A percentile compares a stretch with the other conserved stretches of the same genome.
Conservation (phyloP, 2,888 invertebrate genomes). For the Latrodectus elegans region DNA sequence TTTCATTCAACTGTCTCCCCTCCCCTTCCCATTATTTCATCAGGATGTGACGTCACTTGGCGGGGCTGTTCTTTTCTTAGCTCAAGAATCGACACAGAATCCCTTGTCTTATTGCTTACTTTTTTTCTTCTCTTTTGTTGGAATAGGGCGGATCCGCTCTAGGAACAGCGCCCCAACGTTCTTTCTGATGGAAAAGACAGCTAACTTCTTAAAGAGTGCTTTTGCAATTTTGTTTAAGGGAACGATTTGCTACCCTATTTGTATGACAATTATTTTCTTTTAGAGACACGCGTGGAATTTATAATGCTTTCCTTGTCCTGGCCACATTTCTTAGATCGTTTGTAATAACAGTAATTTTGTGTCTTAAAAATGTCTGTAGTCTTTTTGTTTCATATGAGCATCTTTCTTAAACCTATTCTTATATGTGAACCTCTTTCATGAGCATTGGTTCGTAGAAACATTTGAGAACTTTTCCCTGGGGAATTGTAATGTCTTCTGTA, state of each 20-base stretch:
- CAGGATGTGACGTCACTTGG: constrained; percentile 44
- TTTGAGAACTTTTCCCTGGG: no score
- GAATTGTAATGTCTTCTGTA: no score
- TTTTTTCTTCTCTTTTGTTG: constrained; percentile 4
- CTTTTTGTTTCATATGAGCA: no score
- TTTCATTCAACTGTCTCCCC: constrained; percentile 22
- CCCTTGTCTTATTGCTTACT: constrained; percentile 3
- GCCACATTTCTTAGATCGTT: no score
- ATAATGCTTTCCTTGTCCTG: not conserved
- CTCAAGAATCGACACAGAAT: not conserved
- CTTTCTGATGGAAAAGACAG: constrained; percentile 7
- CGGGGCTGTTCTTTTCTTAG: constrained; percentile 39
- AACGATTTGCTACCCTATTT: not conserved
- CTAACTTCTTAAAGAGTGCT: constrained; percentile 10
- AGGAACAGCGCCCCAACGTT: not conserved
- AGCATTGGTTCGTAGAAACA: no score
- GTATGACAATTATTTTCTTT: not conserved
- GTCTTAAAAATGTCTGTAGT: no score
- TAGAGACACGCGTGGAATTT: constrained; percentile 4
- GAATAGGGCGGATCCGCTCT: constrained; percentile 13
- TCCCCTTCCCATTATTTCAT: not conserved
- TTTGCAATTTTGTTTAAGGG: not conserved
- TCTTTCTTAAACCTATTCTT: no score
- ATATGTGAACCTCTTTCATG: no score
- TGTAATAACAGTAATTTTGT: no score